Evolutionary conservation across 2,888 invertebrate species (phyloP).

Genomic region (Panzeria rudis): DNA sequence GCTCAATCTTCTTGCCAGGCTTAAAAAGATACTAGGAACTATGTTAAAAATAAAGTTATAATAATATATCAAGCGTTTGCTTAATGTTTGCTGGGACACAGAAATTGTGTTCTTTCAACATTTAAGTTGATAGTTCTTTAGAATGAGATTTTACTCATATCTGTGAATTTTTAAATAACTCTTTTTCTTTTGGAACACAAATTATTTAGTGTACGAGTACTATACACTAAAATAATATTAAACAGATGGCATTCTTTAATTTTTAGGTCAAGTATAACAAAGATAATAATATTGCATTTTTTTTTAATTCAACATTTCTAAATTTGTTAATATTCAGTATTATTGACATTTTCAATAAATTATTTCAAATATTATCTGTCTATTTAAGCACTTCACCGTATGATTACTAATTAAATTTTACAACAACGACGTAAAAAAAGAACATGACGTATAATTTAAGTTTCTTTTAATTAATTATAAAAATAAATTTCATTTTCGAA

Average conservation of each 20-base stretch:
- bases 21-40: too few relatives aligned
- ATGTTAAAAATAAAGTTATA: too few relatives aligned
- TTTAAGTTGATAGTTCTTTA: too few relatives aligned
- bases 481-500: constrained; percentile 37
- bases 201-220: too few relatives aligned
- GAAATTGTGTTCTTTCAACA: too few relatives aligned
- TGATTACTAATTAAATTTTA: constrained; percentile 40
- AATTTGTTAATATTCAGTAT: not conserved
- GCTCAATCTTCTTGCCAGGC: too few relatives aligned
- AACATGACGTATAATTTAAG: constrained; percentile 30
- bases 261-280: not conserved
- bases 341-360: constrained; percentile 19
- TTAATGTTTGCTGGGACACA: too few relatives aligned
- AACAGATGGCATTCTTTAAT: not conserved
- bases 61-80: too few relatives aligned
- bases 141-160: too few relatives aligned
- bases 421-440: constrained; percentile 5
- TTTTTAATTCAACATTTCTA: not conserved
- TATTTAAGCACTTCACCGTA: constrained; percentile 7
- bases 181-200: too few relatives aligned
- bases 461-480: constrained; percentile 39
- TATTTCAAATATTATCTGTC: not conserved
- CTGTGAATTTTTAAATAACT: too few relatives aligned
- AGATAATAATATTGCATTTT: not conserved
- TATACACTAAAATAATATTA: not conserved